Conservation (phyloP, 2,888 invertebrate species). For the Labia minor region DNA sequence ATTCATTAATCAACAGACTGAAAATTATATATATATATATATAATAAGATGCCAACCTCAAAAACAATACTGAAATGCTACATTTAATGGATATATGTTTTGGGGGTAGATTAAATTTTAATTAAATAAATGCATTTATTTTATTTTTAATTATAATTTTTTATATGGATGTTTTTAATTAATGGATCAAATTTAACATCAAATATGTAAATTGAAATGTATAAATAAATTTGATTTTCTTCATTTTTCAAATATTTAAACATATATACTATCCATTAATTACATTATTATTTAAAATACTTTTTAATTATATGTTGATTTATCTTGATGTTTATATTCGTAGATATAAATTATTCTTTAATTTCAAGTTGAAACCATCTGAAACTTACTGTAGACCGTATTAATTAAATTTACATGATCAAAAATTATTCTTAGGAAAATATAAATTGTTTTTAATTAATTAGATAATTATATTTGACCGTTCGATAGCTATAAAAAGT, state of each 20-base stretch:
- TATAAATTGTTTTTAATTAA: neutral
- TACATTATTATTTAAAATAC: no score
- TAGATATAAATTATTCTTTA: no score
- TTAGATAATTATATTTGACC: neutral
- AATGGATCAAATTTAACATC: neutral
- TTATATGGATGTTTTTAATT: neutral
- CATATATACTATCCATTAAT: no score
- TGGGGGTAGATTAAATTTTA: neutral
- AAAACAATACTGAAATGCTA: neutral
- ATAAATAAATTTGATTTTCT: conserved; percentile 1
- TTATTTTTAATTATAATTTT: neutral
- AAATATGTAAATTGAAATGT: conserved; percentile 13
- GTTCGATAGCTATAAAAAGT: neutral
- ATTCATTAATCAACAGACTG: conserved; percentile 1
- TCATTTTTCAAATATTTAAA: neutral
- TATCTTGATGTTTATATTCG: no score
- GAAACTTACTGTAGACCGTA: conserved; percentile 13
- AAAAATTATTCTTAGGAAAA: conserved; percentile 28
- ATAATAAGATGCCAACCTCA: neutral
- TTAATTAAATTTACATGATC: conserved; percentile 25
- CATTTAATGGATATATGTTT: neutral
- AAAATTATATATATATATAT: neutral
- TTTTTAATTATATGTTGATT: no score
- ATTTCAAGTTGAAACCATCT: neutral
- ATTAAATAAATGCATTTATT: conserved; percentile 5